A percentile compares a stretch with the other conserved stretches of the same genome.
These are phyloP conservation scores for Aleiodes sp. DNA, from an alignment of 1,140 invertebrate species.

Conservation along the genomic window DNA sequence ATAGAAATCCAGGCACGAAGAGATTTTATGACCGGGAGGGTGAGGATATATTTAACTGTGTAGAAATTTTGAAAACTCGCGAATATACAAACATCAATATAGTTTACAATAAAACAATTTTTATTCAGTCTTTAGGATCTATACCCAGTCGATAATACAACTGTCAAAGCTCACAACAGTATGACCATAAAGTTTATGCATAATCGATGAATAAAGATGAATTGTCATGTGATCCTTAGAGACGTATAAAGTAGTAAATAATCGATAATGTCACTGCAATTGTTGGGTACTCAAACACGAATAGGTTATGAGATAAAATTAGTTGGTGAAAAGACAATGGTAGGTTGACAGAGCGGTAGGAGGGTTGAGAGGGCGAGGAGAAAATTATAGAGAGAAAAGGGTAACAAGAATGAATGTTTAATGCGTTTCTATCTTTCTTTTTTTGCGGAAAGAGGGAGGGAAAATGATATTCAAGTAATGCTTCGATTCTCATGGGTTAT, in stretches of 20 bases:
- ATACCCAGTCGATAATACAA: too few species aligned
- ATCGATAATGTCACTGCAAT: neutral
- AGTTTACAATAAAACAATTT: too few species aligned
- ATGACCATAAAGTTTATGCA: neutral
- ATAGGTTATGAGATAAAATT: too few species aligned
- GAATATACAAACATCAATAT: too few species aligned
- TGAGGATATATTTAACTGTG: too few species aligned
- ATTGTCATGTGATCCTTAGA: neutral
- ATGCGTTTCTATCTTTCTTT: too few species aligned
- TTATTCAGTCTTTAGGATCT: too few species aligned
- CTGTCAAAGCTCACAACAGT: too few species aligned
- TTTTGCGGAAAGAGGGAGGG: neutral
- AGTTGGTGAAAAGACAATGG: neutral
- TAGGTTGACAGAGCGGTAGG: neutral
- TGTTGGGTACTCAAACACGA: too few species aligned
- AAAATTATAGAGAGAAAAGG: neutral
- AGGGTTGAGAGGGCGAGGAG: neutral
- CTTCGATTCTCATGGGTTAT: neutral
- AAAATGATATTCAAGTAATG: neutral
- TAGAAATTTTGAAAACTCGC: too few species aligned
- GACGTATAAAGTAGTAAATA: neutral
- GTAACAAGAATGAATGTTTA: neutral
- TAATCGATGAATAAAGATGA: neutral
- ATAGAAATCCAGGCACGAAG: too few species aligned
- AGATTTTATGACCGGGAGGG: too few species aligned